Base-by-base conservation (phyloP, 2,113 vertebrate genomes). In the Phycodurus eques region DNA sequence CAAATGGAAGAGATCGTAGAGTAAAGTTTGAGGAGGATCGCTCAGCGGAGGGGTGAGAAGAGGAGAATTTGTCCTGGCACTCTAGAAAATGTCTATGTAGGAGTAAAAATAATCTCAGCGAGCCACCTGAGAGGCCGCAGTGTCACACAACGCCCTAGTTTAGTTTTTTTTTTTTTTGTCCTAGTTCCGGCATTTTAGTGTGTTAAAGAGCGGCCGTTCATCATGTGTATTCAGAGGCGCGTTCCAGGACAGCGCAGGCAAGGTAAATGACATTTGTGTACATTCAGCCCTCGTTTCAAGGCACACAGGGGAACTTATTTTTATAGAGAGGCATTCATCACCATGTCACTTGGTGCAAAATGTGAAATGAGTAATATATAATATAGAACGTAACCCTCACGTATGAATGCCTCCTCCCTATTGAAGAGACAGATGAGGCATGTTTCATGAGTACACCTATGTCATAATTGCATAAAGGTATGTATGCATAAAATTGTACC, bases 121-220 rank as follows among this genome's bases (percentile, higher is more conserved):
- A 90, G 80, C 88, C 92, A 92, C 90, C 89, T 93, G 92, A 93
- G 90, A 92, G 83, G 74, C 88, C 92, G 88, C 90, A 75, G 85
- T 91, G 92, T 93, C 92, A 92, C 89, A 90, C 84, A 83, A 77
- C 80, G 92, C 81, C 93, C 93, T 90, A 94, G 87, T 93, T 94
- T 90, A 80, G 83, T 80, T 73, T 57, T 87, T 84, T 77, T 83
- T 68, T 66, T 54, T 68, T 72, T 77, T 85, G 87, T 87, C 88
- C 88, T 84, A 90, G 70, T 89, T 91, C 70, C 82, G 78, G 77
- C 65, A 63, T 66, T 60, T 6, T 72, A 78, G 76, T 79, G 83
- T 77, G 78, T 88, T 46, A n/a, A 65, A 65, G 42, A 47, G 11
- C n/a, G 3, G 2, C 5, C n/a, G 8, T 43, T 47, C 7, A 17